Percentiles rank a stretch among this genome's conserved stretches.
Evolutionary conservation across 2,113 vertebrate genomes (phyloP).

Genomic region (Turdus rufiventris): DNA sequence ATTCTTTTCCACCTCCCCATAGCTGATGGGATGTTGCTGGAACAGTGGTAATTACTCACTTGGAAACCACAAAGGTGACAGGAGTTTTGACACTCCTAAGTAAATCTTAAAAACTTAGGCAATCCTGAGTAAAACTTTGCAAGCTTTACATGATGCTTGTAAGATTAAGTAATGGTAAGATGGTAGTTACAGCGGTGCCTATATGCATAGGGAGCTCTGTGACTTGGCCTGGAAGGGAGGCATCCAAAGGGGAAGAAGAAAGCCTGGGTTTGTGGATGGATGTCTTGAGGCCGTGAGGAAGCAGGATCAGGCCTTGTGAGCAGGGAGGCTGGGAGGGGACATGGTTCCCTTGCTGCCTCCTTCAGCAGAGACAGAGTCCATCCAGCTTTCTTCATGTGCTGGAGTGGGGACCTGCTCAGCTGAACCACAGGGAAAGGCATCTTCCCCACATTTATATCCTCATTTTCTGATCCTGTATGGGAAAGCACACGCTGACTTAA

Average conservation of each 20-base stretch:
- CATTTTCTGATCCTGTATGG: neutral
- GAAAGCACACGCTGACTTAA: fast-evolving
- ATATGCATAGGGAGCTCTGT: neutral
- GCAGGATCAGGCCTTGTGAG: neutral
- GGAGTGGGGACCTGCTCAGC: neutral
- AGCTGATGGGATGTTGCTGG: neutral
- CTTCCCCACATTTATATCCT: neutral
- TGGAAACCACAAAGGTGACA: neutral
- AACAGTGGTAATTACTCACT: neutral
- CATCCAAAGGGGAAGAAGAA: neutral
- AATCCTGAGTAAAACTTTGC: neutral
- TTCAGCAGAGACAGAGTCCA: neutral
- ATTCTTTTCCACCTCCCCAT: neutral
- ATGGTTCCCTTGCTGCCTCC: neutral
- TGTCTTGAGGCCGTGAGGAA: neutral
- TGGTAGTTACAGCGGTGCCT: neutral
- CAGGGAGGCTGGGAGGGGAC: neutral
- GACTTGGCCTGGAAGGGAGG: neutral
- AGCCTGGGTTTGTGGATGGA: neutral
- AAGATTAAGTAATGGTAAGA: neutral
- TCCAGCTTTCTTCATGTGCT: neutral
- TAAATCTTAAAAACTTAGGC: neutral
- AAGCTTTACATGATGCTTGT: neutral
- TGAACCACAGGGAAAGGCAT: neutral
- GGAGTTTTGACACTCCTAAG: neutral